Percentiles rank a stretch among this genome's conserved stretches.
Evolutionary conservation across 2,113 vertebrate genomes (phyloP).

Genomic region (Platycercus adscitus): DNA sequence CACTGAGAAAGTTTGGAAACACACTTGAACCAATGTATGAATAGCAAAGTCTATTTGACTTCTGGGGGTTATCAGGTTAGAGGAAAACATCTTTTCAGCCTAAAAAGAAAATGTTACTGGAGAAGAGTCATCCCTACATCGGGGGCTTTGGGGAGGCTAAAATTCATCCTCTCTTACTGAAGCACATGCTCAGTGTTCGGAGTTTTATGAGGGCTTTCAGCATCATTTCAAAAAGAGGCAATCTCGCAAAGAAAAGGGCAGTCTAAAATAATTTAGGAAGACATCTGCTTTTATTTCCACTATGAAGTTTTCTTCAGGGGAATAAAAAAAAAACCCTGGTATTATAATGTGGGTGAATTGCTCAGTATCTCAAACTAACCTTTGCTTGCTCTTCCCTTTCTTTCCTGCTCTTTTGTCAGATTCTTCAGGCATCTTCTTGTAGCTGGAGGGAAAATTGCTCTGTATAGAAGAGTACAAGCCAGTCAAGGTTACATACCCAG

Average conservation of each 20-base stretch:
- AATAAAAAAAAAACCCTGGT: neutral
- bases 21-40: neutral
- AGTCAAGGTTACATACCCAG: neutral
- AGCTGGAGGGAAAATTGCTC: neutral
- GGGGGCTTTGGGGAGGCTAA: neutral
- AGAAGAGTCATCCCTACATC: neutral
- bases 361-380: neutral
- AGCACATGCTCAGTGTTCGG: neutral
- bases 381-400: neutral
- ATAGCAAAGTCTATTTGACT: neutral
- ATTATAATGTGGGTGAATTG: neutral
- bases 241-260: neutral
- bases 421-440: neutral
- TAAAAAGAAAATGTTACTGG: neutral
- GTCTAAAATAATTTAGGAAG: neutral
- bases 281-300: neutral
- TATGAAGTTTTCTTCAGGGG: neutral
- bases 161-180: neutral
- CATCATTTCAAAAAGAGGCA: neutral
- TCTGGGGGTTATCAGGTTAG: neutral
- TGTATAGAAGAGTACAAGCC: neutral
- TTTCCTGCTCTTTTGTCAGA: neutral
- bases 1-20: neutral
- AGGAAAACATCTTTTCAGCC: neutral
- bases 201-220: neutral